Conservation (phyloP, 1,140 invertebrate genomes). For the Drosophila virilis region DNA sequence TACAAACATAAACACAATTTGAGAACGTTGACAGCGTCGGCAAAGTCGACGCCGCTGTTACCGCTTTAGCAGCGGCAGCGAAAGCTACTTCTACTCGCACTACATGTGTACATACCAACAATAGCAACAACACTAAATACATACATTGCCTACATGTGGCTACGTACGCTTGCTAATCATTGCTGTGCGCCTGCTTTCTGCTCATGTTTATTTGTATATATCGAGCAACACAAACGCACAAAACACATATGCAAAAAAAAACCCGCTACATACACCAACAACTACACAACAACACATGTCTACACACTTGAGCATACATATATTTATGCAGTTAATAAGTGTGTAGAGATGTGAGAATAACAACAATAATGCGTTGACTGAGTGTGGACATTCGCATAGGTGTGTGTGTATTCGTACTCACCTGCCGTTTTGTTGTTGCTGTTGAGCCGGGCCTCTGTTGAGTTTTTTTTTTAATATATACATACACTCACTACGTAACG, state of each 20-base stretch:
- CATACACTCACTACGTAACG: background rate
- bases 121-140: slow-evolving; percentile 46
- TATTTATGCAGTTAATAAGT: slow-evolving; percentile 27
- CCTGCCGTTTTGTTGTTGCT: background rate
- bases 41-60: slow-evolving; percentile 52
- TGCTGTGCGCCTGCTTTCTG: slow-evolving; percentile 75
- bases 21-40: slow-evolving; percentile 58
- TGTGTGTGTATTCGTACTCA: slow-evolving; percentile 4
- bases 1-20: slow-evolving; percentile 59
- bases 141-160: slow-evolving; percentile 39
- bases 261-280: slow-evolving; percentile 43
- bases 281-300: slow-evolving; percentile 25
- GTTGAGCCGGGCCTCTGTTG: slow-evolving; percentile 1
- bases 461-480: background rate
- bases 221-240: slow-evolving; percentile 80
- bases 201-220: slow-evolving; percentile 83
- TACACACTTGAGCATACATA: slow-evolving; percentile 48
- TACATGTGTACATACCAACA: slow-evolving; percentile 54
- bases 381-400: background rate
- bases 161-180: slow-evolving; percentile 69
- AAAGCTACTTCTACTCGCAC: slow-evolving; percentile 56
- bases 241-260: slow-evolving; percentile 71
- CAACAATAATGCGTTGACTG: slow-evolving; percentile 8
- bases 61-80: slow-evolving; percentile 66
- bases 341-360: slow-evolving; percentile 21